A percentile compares a stretch with the other conserved stretches of the same genome.
phyloP scores from a whole-genome alignment of 1,140 invertebrate genomes.

The Wiebesia pumilae region DNA sequence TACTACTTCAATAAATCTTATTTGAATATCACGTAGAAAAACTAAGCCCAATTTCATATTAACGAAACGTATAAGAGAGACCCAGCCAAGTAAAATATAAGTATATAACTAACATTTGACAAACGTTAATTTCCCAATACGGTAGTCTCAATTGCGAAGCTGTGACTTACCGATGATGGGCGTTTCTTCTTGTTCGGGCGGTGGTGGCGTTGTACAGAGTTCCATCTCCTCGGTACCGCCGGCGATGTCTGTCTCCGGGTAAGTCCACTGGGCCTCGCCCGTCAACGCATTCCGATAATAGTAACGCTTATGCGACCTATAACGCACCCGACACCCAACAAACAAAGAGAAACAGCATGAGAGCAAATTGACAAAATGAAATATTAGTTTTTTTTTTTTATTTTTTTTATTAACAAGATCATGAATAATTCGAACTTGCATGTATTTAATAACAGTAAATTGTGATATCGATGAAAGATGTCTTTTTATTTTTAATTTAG shows the following conservation, averaged over 20 bases:
- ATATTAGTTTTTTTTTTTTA: constrained; percentile 43
- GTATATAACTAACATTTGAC: too few relatives aligned
- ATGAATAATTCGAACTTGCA: constrained; percentile 14
- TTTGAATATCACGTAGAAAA: too few relatives aligned
- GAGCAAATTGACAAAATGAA: constrained; percentile 50
- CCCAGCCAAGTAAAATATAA: too few relatives aligned
- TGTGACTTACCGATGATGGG: constrained; percentile 59
- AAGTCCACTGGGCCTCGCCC: constrained; percentile 81
- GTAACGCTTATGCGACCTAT: constrained; percentile 82
- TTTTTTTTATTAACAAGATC: constrained; percentile 37
- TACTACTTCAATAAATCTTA: too few relatives aligned
- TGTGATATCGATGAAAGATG: constrained; percentile 47
- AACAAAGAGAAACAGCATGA: constrained; percentile 63
- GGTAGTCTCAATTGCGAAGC: too few relatives aligned
- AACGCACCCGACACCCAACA: constrained; percentile 69
- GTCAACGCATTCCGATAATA: constrained; percentile 79
- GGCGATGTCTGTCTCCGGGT: constrained; percentile 77
- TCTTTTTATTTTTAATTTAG: constrained; percentile 29
- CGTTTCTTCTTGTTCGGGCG: constrained; percentile 69
- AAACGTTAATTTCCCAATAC: too few relatives aligned
- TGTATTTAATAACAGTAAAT: constrained; percentile 52
- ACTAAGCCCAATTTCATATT: too few relatives aligned
- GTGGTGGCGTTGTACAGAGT: constrained; percentile 78
- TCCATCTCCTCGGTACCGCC: constrained; percentile 79
- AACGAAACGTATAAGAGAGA: too few relatives aligned